Evolutionary conservation across 53 echinoderm and acorn worm genomes (phyloP).

Genomic region (Astropecten irregularis): DNA sequence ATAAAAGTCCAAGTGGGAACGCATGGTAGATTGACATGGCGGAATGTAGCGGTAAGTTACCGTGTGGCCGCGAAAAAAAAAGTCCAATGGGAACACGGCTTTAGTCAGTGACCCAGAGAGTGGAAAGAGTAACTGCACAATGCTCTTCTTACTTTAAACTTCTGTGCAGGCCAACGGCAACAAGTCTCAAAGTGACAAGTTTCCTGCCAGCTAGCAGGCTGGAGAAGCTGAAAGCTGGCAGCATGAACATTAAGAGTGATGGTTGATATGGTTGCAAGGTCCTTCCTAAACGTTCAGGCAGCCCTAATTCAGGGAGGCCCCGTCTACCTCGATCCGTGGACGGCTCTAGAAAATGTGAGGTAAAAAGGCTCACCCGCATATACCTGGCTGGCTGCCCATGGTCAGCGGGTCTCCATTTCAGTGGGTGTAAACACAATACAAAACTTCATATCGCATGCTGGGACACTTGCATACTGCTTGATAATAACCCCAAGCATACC

Average conservation of each 20-base stretch:
- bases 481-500: not conserved
- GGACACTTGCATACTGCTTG: conserved; percentile 8
- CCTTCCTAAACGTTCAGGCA: conserved; percentile 17
- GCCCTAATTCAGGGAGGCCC: conserved; percentile 12
- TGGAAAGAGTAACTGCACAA: conserved; percentile 6
- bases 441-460: conserved; percentile 17
- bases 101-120: not conserved
- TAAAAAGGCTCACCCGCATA: conserved; percentile 26
- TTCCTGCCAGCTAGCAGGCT: conserved; percentile 27
- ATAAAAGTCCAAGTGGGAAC: no score
- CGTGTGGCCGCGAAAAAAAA: no score
- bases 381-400: no score
- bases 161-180: not conserved
- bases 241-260: not conserved
- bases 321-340: conserved; percentile 31
- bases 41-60: no score
- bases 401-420: no score
- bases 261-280: conserved; percentile 8
- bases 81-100: no score
- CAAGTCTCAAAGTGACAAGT: conserved; percentile 11
- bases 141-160: not conserved
- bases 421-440: not conserved
- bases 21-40: no score
- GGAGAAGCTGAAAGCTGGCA: conserved; percentile 38
- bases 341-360: conserved; percentile 21